These are phyloP conservation scores for Planiliza haematocheilus DNA, from an alignment of 2,113 vertebrate species.

Conservation along the genomic window DNA sequence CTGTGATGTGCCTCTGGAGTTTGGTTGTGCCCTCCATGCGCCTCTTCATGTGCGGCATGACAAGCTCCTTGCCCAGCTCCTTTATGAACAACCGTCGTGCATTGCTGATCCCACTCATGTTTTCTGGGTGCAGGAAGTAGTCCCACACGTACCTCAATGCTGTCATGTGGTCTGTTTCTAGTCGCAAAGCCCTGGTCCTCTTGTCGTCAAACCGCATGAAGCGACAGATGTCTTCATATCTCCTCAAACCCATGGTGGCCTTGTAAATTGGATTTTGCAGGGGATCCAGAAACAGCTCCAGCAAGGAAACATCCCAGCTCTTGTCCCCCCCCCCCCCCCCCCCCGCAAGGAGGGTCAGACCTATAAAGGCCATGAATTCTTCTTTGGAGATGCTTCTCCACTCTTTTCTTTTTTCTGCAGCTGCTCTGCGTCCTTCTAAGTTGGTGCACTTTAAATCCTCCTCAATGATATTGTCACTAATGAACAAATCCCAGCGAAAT, in stretches of 20 bases:
- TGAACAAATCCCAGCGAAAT: neutral
- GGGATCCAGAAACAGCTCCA: neutral
- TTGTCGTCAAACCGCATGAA: neutral
- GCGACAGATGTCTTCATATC: neutral
- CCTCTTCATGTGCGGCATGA: too few species aligned
- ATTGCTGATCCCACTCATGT: too few species aligned
- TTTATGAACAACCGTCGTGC: too few species aligned
- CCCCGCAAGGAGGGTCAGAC: neutral
- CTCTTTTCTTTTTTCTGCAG: neutral
- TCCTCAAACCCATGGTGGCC: neutral
- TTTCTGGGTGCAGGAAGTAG: too few species aligned
- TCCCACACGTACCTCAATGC: too few species aligned
- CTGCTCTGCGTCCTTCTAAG: neutral
- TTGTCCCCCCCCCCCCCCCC: neutral
- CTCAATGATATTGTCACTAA: neutral
- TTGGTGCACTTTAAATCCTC: neutral
- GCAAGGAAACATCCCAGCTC: neutral
- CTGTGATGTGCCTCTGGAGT: too few species aligned
- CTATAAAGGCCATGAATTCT: neutral
- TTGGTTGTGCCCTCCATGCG: too few species aligned
- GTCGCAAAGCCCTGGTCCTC: neutral
- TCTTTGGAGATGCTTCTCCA: neutral
- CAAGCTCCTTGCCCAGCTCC: too few species aligned
- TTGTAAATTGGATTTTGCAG: conserved; percentile 1
- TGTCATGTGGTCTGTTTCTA: neutral